Evolutionary conservation across 2,113 vertebrate genomes (phyloP).

Genomic region (Hassar affinis): DNA sequence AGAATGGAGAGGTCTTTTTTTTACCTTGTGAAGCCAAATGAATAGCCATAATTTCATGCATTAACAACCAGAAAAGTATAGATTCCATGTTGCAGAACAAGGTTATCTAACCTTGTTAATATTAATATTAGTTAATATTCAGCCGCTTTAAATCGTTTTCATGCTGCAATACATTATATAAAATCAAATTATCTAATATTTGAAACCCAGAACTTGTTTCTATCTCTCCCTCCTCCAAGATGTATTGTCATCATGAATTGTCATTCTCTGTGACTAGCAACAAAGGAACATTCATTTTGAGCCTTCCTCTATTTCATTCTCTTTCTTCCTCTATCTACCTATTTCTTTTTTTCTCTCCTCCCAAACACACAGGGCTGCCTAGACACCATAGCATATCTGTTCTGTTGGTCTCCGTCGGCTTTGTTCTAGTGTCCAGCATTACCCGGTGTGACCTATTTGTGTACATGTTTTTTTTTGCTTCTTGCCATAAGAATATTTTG

Average conservation of each 20-base stretch:
- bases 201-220: neutral
- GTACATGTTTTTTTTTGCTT: neutral
- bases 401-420: neutral
- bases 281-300: constrained; percentile 10
- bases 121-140: neutral
- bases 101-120: too few relatives aligned
- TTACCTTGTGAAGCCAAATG: neutral
- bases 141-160: neutral
- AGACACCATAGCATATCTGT: neutral
- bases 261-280: neutral
- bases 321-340: neutral
- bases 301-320: neutral
- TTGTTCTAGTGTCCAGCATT: neutral
- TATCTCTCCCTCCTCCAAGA: neutral
- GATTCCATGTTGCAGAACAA: neutral
- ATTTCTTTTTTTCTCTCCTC: neutral
- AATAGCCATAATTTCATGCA: neutral
- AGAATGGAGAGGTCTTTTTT: neutral
- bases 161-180: neutral
- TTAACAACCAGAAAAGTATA: neutral
- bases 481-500: neutral
- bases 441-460: neutral
- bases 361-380: constrained; percentile 7
- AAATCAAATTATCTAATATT: neutral
- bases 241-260: neutral